These are phyloP conservation scores for Microctonus aethiopoides DNA, from an alignment of 2,888 invertebrate genomes.

Conservation along the genomic window DNA sequence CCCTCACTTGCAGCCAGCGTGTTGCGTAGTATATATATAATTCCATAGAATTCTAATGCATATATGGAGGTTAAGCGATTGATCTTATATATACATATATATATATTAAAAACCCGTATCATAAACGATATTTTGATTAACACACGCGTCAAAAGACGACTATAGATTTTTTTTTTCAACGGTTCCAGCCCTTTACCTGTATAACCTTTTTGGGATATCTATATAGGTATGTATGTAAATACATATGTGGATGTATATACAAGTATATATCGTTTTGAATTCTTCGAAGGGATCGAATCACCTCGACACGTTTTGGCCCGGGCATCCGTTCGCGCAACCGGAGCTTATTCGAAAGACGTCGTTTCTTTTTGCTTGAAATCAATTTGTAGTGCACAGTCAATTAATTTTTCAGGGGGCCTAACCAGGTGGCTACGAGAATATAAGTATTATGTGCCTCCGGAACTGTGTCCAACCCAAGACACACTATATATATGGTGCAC, in stretches of 20 bases:
- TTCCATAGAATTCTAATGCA: constrained; percentile 2
- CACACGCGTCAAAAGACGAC: constrained; percentile 5
- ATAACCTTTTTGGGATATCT: not conserved
- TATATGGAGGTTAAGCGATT: constrained; percentile 2
- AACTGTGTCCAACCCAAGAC: not conserved
- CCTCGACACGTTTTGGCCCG: constrained; percentile 23
- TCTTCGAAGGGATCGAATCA: constrained; percentile 20
- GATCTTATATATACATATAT: constrained; percentile 3
- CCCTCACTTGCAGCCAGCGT: not conserved
- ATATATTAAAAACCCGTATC: not conserved
- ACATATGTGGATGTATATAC: not conserved
- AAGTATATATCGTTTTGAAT: constrained; percentile 9
- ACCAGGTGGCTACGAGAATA: constrained; percentile 45
- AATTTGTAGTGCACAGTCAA: constrained; percentile 58
- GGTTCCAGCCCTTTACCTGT: constrained; percentile 6
- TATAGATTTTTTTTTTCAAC: not conserved
- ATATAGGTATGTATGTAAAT: not conserved
- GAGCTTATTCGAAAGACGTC: constrained; percentile 36
- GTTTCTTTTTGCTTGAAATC: constrained; percentile 55
- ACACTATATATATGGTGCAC: not conserved
- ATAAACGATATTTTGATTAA: constrained; percentile 20
- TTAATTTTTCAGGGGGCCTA: constrained; percentile 49
- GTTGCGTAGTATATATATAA: not conserved
- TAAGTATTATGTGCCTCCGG: constrained; percentile 28
- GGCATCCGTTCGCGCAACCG: constrained; percentile 41